phyloP scores from a whole-genome alignment of 2,888 invertebrate genomes.

The Drosophila phalerata region DNA sequence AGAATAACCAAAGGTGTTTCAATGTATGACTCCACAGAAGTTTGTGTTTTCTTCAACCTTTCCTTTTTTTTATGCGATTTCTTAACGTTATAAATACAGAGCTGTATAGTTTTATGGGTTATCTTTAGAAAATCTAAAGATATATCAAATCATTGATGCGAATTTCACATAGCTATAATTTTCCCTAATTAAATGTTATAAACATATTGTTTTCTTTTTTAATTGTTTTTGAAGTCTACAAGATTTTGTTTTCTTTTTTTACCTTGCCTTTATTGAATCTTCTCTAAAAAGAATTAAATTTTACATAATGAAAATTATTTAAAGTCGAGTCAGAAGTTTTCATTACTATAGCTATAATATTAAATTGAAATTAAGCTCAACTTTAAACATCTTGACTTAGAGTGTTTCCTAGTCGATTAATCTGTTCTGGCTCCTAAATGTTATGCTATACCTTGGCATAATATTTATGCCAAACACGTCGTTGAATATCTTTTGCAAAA shows the following conservation, averaged over 20 bases:
- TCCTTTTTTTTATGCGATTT: too few relatives aligned
- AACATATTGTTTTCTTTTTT: too few relatives aligned
- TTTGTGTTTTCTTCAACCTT: neutral
- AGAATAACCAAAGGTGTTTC: neutral
- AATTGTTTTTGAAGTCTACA: too few relatives aligned
- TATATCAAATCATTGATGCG: too few relatives aligned
- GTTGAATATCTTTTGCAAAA: conserved; percentile 65
- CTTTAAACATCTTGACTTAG: conserved; percentile 2
- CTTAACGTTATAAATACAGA: neutral
- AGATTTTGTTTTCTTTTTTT: too few relatives aligned
- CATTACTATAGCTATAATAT: neutral
- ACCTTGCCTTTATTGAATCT: too few relatives aligned
- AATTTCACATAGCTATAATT: too few relatives aligned
- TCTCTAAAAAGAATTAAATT: too few relatives aligned
- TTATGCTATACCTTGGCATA: conserved; percentile 63
- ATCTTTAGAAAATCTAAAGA: neutral
- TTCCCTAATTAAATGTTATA: too few relatives aligned
- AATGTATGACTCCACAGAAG: neutral
- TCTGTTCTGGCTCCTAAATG: conserved; percentile 36
- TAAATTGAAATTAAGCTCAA: neutral
- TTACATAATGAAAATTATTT: too few relatives aligned
- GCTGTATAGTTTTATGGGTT: too few relatives aligned
- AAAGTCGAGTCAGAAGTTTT: too few relatives aligned
- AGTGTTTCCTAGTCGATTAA: conserved; percentile 24
- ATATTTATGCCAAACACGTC: conserved; percentile 76